Base-by-base conservation (phyloP, 23 tunicate species). In the Halocynthia aurantium region DNA sequence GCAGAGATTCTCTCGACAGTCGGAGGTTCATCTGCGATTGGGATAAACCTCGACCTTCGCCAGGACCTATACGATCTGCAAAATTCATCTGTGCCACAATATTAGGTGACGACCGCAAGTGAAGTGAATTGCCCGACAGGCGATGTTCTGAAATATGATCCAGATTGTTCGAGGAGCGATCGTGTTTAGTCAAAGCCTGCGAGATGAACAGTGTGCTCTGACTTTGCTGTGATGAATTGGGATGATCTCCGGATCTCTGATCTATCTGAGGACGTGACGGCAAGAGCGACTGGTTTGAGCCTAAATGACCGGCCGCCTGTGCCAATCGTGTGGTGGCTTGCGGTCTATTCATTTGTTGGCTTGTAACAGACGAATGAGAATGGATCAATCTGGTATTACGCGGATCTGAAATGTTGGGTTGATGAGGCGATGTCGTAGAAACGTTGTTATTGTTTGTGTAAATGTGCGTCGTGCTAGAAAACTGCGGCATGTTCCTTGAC, bases 1-100 rank as follows among this genome's bases (percentile, higher is more conserved):
- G 89, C 55, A 84, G 65, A 53, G 89, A 84, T 22, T 84, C 89
- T 6, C 69, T 78, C 7, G 89, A 84, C 52, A 53, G 64, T 71
- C 75, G 55, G 65, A 84, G 8, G 7, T 84, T 78, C 57, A 70
- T 55, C 60, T 71, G 70, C 6, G 83, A 61, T 56, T 71, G 73
- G 6, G 78, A 74, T 13, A 22, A 22, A 11, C 56, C 18, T 15
- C 49, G 5, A 65, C 49, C 49, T 11, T 40, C n/a, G 15, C 15
- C 13, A 8, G 60, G 22, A 7, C n/a, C 17, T 51, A 22, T 52
- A 6, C 12, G 70, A 10, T 74, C 78, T 4, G 22, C 31, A 18
- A 54, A 74, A 8, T 44, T 54, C n/a, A 52, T 22, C 2, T 62
- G 60, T 5, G 19, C 19, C 2, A 64, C 50, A 55, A 54, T 56